Evolutionary conservation across 1,140 invertebrate species (phyloP).

Genomic region (Plutomurus gul): DNA sequence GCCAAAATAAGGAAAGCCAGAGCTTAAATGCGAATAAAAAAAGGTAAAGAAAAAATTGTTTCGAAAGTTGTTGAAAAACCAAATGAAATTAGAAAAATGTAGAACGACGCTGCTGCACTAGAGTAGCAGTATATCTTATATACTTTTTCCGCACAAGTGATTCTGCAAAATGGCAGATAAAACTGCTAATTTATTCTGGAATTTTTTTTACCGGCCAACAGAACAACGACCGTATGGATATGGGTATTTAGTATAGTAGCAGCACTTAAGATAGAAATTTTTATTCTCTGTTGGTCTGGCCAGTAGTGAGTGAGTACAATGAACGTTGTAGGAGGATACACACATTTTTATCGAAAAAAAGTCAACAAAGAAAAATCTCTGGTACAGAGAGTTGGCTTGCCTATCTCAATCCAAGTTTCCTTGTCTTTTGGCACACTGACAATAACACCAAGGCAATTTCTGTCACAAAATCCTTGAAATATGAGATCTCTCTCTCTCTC

Average conservation of each 20-base stretch:
- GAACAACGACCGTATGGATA: background rate
- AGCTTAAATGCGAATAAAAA: no score
- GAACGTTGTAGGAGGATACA: no score
- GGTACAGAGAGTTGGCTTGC: no score
- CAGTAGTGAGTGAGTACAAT: no score
- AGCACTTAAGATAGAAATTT: no score
- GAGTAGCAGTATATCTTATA: no score
- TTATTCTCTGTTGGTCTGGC: background rate
- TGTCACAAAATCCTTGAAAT: conserved; percentile 16
- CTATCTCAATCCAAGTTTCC: background rate
- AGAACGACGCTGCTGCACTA: no score
- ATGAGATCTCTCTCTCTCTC: conserved; percentile 24
- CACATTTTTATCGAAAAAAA: background rate
- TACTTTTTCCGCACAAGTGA: background rate
- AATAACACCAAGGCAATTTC: conserved; percentile 17
- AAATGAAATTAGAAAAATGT: no score
- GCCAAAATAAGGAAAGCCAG: no score
- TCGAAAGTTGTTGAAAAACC: no score
- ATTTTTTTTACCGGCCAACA: background rate
- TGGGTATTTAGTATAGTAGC: no score
- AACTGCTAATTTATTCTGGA: conserved; percentile 2
- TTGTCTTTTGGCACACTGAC: conserved; percentile 27
- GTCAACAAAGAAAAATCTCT: background rate
- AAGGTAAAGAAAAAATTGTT: no score
- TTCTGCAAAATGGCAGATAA: background rate